A percentile compares a stretch with the other conserved stretches of the same genome.
phyloP scores from a whole-genome alignment of 2,797 vertebrate species.

The Apogon hyalosoma region DNA sequence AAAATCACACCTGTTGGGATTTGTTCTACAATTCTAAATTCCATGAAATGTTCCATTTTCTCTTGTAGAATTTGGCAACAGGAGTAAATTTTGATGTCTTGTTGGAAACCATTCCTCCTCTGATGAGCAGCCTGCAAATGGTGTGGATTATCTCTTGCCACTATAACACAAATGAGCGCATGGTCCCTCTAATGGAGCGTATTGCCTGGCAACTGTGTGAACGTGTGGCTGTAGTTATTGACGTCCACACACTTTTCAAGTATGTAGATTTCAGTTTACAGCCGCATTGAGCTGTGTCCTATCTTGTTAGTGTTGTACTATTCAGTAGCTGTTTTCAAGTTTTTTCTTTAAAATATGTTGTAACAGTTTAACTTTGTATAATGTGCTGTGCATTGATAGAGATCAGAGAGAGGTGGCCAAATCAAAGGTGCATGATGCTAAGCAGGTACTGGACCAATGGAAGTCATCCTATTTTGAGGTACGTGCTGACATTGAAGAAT shows the following conservation, averaged over 20 bases:
- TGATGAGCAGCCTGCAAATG: slow-evolving; percentile 90
- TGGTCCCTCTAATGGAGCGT: slow-evolving; percentile 92
- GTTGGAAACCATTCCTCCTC: slow-evolving; percentile 85
- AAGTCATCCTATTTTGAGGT: slow-evolving; percentile 89
- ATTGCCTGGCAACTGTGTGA: slow-evolving; percentile 93
- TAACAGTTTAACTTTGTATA: slow-evolving; percentile 3
- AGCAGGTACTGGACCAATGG: slow-evolving; percentile 88
- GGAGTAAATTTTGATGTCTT: slow-evolving; percentile 84
- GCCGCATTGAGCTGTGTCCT: neutral
- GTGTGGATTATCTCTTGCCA: slow-evolving; percentile 92
- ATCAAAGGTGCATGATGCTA: slow-evolving; percentile 85
- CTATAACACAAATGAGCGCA: slow-evolving; percentile 90
- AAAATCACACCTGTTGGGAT: neutral
- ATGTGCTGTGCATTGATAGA: slow-evolving; percentile 74
- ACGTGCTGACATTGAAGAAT: slow-evolving; percentile 90
- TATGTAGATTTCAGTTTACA: slow-evolving; percentile 65
- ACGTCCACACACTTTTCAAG: slow-evolving; percentile 87
- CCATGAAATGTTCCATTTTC: slow-evolving; percentile 7
- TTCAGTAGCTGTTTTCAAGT: neutral
- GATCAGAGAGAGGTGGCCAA: slow-evolving; percentile 84
- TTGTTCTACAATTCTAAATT: neutral
- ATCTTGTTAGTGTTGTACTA: neutral
- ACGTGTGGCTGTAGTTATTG: slow-evolving; percentile 83
- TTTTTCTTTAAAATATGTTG: neutral
- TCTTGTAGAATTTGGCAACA: slow-evolving; percentile 87